Conservation (phyloP, 2,113 vertebrate genomes). For the Calidris pugnax region DNA sequence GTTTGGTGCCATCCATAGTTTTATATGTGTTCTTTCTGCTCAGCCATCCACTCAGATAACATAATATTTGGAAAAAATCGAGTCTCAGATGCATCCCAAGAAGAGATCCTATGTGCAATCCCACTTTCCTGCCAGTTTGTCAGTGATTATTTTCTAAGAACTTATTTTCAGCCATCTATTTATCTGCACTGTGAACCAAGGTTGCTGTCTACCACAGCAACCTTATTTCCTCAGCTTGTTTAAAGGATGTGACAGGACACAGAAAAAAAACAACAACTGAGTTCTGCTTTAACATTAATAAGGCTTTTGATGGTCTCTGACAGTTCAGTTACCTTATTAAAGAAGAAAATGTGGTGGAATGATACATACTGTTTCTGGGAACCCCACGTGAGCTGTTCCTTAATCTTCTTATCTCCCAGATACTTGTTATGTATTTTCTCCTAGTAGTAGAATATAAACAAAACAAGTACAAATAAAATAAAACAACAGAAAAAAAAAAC, state of each 20-base stretch:
- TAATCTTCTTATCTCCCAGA: not conserved
- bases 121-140: not conserved
- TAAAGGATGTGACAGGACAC: not conserved
- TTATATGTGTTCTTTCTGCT: not conserved
- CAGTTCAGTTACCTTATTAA: not conserved
- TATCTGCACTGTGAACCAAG: not conserved
- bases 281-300: not conserved
- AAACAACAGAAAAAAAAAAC: not conserved
- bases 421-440: not conserved
- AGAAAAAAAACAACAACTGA: not conserved
- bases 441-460: not conserved
- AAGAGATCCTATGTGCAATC: not conserved
- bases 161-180: not conserved
- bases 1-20: not conserved
- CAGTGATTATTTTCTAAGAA: not conserved
- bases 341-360: not conserved
- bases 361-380: not conserved
- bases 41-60: not conserved
- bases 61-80: not conserved
- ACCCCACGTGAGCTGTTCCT: not conserved
- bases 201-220: not conserved
- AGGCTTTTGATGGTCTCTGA: not conserved
- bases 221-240: not conserved
- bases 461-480: not conserved
- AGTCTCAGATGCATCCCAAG: not conserved